Conservation (phyloP, 2,888 invertebrate genomes). For the Drosophila suboccidentalis region DNA sequence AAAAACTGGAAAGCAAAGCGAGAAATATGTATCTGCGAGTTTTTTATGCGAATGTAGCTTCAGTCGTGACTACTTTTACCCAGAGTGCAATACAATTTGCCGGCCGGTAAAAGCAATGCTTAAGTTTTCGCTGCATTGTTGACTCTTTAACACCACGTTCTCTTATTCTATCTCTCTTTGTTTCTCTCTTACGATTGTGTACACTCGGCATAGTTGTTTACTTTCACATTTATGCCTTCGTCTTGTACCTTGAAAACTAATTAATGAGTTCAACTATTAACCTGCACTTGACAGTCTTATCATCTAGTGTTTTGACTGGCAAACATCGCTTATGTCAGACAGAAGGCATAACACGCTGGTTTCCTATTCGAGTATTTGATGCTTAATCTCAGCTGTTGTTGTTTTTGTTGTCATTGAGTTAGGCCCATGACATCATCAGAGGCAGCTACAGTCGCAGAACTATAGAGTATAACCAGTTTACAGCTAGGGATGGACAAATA, state of each 20-base stretch:
- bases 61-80: constrained; percentile 32
- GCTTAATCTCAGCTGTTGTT: constrained; percentile 60
- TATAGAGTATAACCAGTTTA: constrained; percentile 60
- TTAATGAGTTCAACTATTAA: constrained; percentile 75
- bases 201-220: constrained; percentile 37
- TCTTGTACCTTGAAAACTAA: constrained; percentile 69
- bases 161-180: constrained; percentile 5
- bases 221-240: constrained; percentile 32
- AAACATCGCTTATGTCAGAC: constrained; percentile 29
- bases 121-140: constrained; percentile 6
- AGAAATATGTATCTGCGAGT: constrained; percentile 33
- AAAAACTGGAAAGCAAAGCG: constrained; percentile 22
- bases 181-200: constrained; percentile 1
- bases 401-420: constrained; percentile 50
- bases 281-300: constrained; percentile 57
- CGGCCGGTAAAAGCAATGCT: constrained; percentile 69
- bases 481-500: constrained; percentile 44
- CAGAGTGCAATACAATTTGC: constrained; percentile 52
- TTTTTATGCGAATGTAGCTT: constrained; percentile 30
- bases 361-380: constrained; percentile 3
- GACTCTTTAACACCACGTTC: constrained; percentile 10
- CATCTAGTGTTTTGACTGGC: constrained; percentile 25
- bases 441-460: constrained; percentile 30
- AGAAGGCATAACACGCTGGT: constrained; percentile 10
- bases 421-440: constrained; percentile 66